Conservation (phyloP, 2,888 invertebrate species). For the Polietes domitor region DNA sequence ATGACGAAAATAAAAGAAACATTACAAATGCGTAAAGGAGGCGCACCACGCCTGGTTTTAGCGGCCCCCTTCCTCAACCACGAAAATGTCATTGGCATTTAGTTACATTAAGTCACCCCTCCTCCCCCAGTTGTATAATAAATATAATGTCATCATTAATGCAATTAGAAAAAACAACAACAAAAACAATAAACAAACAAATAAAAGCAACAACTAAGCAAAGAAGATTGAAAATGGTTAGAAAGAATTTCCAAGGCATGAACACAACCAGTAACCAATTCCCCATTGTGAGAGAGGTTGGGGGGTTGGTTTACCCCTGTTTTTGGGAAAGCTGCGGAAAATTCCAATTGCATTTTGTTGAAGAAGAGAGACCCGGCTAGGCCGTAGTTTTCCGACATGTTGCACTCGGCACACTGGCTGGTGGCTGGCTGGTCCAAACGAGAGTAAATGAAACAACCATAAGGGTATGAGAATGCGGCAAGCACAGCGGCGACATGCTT, state of each 20-base stretch:
- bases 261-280: not conserved
- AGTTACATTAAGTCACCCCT: too few species aligned
- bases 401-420: not conserved
- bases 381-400: not conserved
- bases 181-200: too few species aligned
- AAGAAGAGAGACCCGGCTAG: too few species aligned
- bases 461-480: constrained; percentile 13
- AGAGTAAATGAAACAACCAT: constrained; percentile 62
- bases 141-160: constrained; percentile 10
- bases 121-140: too few species aligned
- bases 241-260: not conserved
- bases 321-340: constrained; percentile 22
- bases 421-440: not conserved
- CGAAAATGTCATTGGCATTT: too few species aligned
- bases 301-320: constrained; percentile 45
- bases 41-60: not conserved
- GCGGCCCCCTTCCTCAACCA: not conserved
- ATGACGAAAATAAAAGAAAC: not conserved
- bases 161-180: constrained; percentile 4
- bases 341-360: constrained; percentile 56
- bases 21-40: not conserved
- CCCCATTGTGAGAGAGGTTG: not conserved
- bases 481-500: too few species aligned
- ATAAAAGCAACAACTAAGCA: too few species aligned
- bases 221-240: not conserved